Evolutionary conservation across 2,797 vertebrate genomes (phyloP).

Genomic region (Onychomys arenicola): DNA sequence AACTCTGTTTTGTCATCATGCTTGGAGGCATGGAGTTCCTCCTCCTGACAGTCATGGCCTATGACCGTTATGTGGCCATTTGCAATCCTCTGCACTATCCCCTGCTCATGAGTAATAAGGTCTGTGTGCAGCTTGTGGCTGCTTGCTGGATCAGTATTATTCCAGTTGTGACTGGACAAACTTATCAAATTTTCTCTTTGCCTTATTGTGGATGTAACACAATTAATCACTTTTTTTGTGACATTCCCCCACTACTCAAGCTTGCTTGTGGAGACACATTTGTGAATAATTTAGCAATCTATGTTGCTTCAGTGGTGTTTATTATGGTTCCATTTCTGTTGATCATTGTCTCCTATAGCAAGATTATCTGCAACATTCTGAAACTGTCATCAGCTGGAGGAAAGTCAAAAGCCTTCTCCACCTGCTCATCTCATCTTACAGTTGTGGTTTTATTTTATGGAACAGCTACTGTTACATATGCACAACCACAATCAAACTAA

Average conservation of each 20-base stretch:
- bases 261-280: constrained; percentile 60
- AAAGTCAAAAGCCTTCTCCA: constrained; percentile 72
- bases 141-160: constrained; percentile 47
- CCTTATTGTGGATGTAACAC: constrained; percentile 53
- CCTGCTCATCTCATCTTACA: constrained; percentile 72
- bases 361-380: constrained; percentile 66
- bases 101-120: constrained; percentile 61
- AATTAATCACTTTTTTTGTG: constrained; percentile 79
- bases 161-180: constrained; percentile 49
- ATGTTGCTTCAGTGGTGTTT: not conserved
- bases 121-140: constrained; percentile 37
- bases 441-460: constrained; percentile 69
- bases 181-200: constrained; percentile 66
- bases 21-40: constrained; percentile 69
- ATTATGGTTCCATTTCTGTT: constrained; percentile 67
- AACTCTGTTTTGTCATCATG: constrained; percentile 69
- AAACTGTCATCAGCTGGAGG: constrained; percentile 46
- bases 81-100: constrained; percentile 70
- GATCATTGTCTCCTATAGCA: constrained; percentile 42
- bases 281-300: constrained; percentile 31
- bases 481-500: constrained; percentile 25
- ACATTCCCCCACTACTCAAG: constrained; percentile 45
- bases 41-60: constrained; percentile 73
- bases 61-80: constrained; percentile 75
- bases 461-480: constrained; percentile 52